phyloP scores from a whole-genome alignment of 2,113 vertebrate genomes.

The Pandion haliaetus region DNA sequence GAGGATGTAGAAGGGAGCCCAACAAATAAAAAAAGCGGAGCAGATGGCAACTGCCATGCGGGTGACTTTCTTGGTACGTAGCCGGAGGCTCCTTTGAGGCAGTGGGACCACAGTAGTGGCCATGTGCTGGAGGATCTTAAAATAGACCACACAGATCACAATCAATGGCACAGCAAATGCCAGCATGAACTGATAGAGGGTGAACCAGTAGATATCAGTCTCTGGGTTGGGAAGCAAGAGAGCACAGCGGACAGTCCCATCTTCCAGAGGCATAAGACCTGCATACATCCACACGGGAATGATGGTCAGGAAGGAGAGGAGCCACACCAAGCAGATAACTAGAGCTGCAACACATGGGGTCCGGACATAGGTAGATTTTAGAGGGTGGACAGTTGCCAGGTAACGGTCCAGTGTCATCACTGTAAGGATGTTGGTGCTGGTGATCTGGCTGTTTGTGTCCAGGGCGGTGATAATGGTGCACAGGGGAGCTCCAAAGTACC shows the following conservation, averaged over 20 bases:
- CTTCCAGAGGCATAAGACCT: slow-evolving; percentile 82
- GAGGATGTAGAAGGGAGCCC: slow-evolving; percentile 84
- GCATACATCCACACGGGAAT: slow-evolving; percentile 85
- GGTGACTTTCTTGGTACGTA: slow-evolving; percentile 82
- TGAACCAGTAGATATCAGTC: slow-evolving; percentile 84
- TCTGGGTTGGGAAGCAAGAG: slow-evolving; percentile 82
- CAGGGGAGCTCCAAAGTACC: slow-evolving; percentile 82
- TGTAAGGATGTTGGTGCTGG: slow-evolving; percentile 87
- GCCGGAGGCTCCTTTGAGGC: slow-evolving; percentile 75
- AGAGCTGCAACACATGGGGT: slow-evolving; percentile 74
- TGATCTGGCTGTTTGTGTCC: slow-evolving; percentile 86
- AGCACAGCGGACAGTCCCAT: slow-evolving; percentile 78
- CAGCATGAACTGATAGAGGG: slow-evolving; percentile 85
- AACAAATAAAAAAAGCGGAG: slow-evolving; percentile 84
- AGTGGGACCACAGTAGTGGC: slow-evolving; percentile 80
- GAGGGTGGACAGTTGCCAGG: slow-evolving; percentile 84
- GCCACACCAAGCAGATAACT: slow-evolving; percentile 80
- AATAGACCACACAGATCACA: slow-evolving; percentile 82
- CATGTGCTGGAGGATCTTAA: slow-evolving; percentile 87
- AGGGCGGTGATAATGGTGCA: slow-evolving; percentile 84
- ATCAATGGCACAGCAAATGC: slow-evolving; percentile 81
- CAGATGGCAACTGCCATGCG: slow-evolving; percentile 87
- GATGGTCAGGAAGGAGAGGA: slow-evolving; percentile 81
- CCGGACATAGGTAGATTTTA: slow-evolving; percentile 80
- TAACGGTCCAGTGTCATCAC: slow-evolving; percentile 86